Evolutionary conservation across 2,797 vertebrate genomes (phyloP).

Genomic region (Kryptopterus vitreolus): DNA sequence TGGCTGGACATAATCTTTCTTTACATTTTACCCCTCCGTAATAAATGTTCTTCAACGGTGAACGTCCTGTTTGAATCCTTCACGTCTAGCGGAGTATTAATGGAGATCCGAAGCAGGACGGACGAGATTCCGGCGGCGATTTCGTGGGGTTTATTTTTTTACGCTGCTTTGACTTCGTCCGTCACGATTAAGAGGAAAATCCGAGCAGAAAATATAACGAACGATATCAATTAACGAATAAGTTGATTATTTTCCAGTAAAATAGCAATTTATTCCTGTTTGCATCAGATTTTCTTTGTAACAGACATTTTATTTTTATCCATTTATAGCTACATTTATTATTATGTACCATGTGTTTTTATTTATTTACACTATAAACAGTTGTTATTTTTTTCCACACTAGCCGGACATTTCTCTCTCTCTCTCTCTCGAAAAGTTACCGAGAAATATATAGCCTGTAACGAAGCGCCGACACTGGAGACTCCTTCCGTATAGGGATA

Average conservation of each 20-base stretch:
- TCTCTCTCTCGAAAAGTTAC: neutral
- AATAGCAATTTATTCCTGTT: constrained; percentile 25
- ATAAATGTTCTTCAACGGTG: constrained; percentile 67
- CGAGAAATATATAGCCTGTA: neutral
- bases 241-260: neutral
- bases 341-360: neutral
- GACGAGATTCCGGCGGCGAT: too few species aligned
- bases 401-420: neutral
- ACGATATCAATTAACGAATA: too few species aligned
- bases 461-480: neutral
- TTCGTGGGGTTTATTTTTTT: too few species aligned
- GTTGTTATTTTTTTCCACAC: neutral
- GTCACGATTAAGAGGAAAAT: too few species aligned
- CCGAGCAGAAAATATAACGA: too few species aligned
- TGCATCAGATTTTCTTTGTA: too few species aligned
- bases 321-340: neutral
- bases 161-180: too few species aligned
- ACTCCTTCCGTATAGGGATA: neutral
- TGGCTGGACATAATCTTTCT: constrained; percentile 67
- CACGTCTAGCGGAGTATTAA: neutral
- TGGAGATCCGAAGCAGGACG: neutral
- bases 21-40: constrained; percentile 63
- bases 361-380: neutral
- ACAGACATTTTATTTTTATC: neutral
- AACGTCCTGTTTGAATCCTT: constrained; percentile 23